Conservation (phyloP, 2,113 vertebrate genomes). For the Misgurnus mizolepis region DNA sequence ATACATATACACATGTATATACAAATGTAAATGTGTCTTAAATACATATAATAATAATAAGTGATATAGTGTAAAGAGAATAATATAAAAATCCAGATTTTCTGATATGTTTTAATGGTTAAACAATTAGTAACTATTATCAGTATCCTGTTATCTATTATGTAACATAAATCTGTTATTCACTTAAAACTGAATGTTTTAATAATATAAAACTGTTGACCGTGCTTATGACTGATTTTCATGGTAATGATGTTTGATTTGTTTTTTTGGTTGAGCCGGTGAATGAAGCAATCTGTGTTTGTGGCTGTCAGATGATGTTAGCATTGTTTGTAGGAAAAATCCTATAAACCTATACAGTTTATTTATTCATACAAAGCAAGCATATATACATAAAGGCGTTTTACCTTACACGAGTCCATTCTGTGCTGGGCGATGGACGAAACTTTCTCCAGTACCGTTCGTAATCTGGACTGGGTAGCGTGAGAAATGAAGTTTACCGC, state of each 20-base stretch:
- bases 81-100: too few species aligned
- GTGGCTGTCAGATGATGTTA: neutral
- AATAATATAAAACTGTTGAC: neutral
- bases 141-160: too few species aligned
- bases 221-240: neutral
- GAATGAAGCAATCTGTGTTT: constrained; percentile 4
- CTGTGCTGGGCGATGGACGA: constrained; percentile 84
- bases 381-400: constrained; percentile 30
- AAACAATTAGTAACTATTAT: too few species aligned
- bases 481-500: constrained; percentile 86
- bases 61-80: too few species aligned
- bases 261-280: neutral
- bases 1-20: too few species aligned
- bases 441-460: constrained; percentile 83
- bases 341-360: too few species aligned
- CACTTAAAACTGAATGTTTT: neutral
- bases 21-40: too few species aligned
- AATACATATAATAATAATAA: too few species aligned
- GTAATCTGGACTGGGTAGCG: constrained; percentile 80
- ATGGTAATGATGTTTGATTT: neutral
- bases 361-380: too few species aligned
- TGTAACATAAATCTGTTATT: neutral
- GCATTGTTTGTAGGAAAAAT: constrained; percentile 1
- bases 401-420: constrained; percentile 83
- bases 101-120: too few species aligned